These are phyloP conservation scores for Polydrusus pterygomalis DNA, from an alignment of 2,888 invertebrate species.

Conservation along the genomic window DNA sequence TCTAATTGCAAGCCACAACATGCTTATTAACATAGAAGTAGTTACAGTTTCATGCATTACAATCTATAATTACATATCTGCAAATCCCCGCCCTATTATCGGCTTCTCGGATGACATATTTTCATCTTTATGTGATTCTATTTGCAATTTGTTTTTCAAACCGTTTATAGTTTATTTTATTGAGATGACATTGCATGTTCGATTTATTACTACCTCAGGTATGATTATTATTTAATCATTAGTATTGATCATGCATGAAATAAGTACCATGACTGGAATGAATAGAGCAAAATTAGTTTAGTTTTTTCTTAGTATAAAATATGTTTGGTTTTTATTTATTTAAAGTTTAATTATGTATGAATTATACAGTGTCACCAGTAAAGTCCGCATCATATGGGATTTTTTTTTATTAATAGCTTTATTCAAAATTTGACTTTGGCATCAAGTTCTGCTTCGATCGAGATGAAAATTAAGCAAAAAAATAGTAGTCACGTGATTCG, in stretches of 20 bases:
- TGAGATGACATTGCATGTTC: constrained; percentile 9
- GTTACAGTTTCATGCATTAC: not conserved
- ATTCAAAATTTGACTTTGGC: no score
- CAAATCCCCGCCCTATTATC: constrained; percentile 28
- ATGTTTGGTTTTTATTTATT: no score
- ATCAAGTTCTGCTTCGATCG: no score
- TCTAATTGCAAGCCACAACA: no score
- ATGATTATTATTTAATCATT: not conserved
- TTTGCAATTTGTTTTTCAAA: constrained; percentile 14
- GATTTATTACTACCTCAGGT: constrained; percentile 15
- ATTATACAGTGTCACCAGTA: no score
- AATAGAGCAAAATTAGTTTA: no score
- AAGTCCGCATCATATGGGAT: no score
- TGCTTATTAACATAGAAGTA: not conserved
- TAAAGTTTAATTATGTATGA: no score
- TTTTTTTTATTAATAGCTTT: no score
- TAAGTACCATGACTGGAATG: not conserved
- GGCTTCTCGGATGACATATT: constrained; percentile 29
- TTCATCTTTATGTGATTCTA: constrained; percentile 24
- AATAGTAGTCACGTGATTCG: no score
- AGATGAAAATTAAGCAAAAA: no score
- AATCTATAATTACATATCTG: constrained; percentile 29
- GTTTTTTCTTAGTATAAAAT: no score
- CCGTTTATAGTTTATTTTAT: not conserved
- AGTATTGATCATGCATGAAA: not conserved